These are phyloP conservation scores for Mactromeris polynyma DNA, from an alignment of 2,888 invertebrate species.

Conservation along the genomic window DNA sequence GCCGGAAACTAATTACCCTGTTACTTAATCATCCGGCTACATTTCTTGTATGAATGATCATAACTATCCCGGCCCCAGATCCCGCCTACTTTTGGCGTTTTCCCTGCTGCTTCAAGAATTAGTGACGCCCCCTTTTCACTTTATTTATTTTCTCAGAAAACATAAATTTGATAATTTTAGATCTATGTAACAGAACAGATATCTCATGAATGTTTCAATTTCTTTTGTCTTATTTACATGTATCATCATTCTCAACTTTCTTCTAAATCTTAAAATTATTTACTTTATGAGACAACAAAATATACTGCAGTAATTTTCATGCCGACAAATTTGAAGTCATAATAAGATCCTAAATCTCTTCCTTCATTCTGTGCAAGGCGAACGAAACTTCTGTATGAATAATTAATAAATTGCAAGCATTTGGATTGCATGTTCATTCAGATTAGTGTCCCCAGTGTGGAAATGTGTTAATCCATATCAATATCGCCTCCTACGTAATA, in stretches of 20 bases:
- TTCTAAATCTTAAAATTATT: background rate
- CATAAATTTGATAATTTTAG: too few relatives aligned
- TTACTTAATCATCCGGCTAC: too few relatives aligned
- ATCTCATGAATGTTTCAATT: too few relatives aligned
- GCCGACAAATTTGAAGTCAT: background rate
- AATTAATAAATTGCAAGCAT: background rate
- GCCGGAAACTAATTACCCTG: too few relatives aligned
- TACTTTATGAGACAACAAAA: background rate
- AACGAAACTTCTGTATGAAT: background rate
- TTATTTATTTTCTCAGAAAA: too few relatives aligned
- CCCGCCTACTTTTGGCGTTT: too few relatives aligned
- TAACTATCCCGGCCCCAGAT: too few relatives aligned
- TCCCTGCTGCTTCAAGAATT: too few relatives aligned
- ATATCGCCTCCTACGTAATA: background rate
- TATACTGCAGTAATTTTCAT: background rate
- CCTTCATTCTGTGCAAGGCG: background rate
- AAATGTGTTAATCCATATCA: background rate
- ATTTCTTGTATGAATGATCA: too few relatives aligned
- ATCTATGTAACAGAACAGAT: too few relatives aligned
- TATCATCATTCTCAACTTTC: background rate
- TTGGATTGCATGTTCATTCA: background rate
- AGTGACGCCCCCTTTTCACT: too few relatives aligned
- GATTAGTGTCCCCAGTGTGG: background rate
- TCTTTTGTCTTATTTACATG: too few relatives aligned
- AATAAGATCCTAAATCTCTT: background rate